These are phyloP conservation scores for Monopterus albus DNA, from an alignment of 2,113 vertebrate genomes.

Conservation along the genomic window DNA sequence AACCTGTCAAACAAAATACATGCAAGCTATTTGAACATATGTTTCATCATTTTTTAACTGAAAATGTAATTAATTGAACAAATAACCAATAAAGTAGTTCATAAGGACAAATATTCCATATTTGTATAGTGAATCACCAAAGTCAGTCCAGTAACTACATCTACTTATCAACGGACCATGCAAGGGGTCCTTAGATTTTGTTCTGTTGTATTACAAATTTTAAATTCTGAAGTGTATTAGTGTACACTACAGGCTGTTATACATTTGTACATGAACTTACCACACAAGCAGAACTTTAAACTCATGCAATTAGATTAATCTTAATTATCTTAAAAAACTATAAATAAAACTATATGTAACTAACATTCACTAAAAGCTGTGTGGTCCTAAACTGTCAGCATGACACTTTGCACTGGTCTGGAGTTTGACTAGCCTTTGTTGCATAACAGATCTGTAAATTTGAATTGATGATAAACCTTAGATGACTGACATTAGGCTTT, in stretches of 20 bases:
- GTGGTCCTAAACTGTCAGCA: not conserved
- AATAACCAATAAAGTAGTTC: not conserved
- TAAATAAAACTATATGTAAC: not conserved
- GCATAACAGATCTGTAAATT: slow-evolving; percentile 1
- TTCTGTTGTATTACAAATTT: too few relatives aligned
- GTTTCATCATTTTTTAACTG: too few relatives aligned
- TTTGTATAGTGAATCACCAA: not conserved
- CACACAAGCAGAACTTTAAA: not conserved
- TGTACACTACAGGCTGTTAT: too few relatives aligned
- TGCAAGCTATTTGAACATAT: too few relatives aligned
- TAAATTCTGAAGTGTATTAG: too few relatives aligned
- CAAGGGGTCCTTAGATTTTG: too few relatives aligned
- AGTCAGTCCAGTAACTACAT: too few relatives aligned
- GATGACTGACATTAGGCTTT: not conserved
- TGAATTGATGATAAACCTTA: not conserved
- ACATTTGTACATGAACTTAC: too few relatives aligned
- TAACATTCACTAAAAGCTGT: not conserved
- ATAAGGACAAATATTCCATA: not conserved
- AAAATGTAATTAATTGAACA: too few relatives aligned
- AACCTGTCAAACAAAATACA: too few relatives aligned
- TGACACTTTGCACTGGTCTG: not conserved
- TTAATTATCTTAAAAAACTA: not conserved
- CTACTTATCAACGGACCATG: too few relatives aligned
- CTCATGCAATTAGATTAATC: not conserved
- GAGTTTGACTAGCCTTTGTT: not conserved